phyloP scores from a whole-genome alignment of 2,797 vertebrate species.

The Oreonectes daqikongensis region DNA sequence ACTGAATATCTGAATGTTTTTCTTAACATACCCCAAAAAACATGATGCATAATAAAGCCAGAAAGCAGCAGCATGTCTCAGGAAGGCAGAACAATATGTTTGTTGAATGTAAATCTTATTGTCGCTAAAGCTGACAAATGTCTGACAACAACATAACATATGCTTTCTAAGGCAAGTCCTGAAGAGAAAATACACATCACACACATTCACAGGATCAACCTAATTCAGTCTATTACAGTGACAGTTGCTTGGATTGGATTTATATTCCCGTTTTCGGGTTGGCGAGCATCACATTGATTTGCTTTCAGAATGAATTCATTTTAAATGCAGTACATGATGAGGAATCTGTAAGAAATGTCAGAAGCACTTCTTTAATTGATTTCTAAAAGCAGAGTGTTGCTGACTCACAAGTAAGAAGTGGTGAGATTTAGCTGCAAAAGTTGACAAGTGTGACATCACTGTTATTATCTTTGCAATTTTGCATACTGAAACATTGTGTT shows the following conservation, averaged over 20 bases:
- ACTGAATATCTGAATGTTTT: background rate
- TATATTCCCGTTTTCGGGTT: background rate
- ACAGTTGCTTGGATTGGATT: background rate
- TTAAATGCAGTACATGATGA: background rate
- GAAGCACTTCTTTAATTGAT: background rate
- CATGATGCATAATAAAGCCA: no score
- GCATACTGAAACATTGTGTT: background rate
- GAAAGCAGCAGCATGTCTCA: background rate
- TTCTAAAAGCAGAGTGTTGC: background rate
- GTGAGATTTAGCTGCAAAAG: background rate
- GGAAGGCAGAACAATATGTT: background rate
- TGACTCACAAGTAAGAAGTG: background rate
- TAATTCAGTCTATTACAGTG: background rate
- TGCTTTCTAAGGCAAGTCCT: conserved; percentile 1
- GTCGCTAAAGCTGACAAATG: background rate
- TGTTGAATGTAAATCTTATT: background rate
- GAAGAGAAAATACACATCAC: conserved; percentile 2
- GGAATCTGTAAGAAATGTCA: background rate
- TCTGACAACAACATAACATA: background rate
- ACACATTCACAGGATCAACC: background rate
- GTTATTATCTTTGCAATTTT: background rate
- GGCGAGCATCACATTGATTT: background rate
- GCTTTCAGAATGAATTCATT: background rate
- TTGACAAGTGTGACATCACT: conserved; percentile 1
- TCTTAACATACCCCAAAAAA: background rate